These are phyloP conservation scores for Scopus umbretta DNA, from an alignment of 2,113 vertebrate genomes.

Conservation along the genomic window DNA sequence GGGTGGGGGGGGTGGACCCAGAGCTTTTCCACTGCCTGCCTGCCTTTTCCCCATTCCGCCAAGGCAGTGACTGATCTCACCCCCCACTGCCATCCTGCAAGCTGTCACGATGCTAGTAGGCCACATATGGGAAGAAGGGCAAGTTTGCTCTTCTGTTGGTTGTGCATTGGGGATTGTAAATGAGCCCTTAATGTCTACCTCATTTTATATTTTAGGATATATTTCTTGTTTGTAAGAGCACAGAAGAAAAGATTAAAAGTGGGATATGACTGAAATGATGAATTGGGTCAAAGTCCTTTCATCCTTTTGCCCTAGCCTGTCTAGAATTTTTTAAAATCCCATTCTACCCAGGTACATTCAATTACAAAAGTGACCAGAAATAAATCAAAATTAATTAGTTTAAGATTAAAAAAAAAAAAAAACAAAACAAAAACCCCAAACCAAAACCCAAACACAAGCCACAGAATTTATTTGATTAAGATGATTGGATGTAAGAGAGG, in stretches of 20 bases:
- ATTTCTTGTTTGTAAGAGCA: background rate
- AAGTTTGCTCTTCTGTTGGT: background rate
- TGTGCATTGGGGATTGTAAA: background rate
- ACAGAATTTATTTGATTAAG: background rate
- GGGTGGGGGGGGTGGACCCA: background rate
- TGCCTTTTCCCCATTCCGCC: background rate
- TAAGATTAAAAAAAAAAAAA: background rate
- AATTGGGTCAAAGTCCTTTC: slow-evolving; percentile 18
- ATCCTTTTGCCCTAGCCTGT: slow-evolving; percentile 11
- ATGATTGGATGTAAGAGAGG: slow-evolving; percentile 14
- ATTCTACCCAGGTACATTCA: slow-evolving; percentile 22
- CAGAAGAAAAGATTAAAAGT: background rate
- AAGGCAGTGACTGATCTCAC: background rate
- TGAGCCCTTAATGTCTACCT: slow-evolving; percentile 9
- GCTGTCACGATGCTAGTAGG: background rate
- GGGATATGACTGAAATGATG: background rate
- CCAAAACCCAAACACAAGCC: background rate
- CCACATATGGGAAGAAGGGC: background rate
- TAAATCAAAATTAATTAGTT: slow-evolving; percentile 43
- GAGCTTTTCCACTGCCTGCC: background rate
- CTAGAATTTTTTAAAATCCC: slow-evolving; percentile 9
- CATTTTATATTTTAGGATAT: slow-evolving; percentile 20
- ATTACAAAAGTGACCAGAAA: slow-evolving; percentile 46
- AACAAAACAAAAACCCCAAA: background rate
- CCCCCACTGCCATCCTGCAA: background rate